Base-by-base conservation (phyloP, 2,888 invertebrate species). In the Arenicola marina region DNA sequence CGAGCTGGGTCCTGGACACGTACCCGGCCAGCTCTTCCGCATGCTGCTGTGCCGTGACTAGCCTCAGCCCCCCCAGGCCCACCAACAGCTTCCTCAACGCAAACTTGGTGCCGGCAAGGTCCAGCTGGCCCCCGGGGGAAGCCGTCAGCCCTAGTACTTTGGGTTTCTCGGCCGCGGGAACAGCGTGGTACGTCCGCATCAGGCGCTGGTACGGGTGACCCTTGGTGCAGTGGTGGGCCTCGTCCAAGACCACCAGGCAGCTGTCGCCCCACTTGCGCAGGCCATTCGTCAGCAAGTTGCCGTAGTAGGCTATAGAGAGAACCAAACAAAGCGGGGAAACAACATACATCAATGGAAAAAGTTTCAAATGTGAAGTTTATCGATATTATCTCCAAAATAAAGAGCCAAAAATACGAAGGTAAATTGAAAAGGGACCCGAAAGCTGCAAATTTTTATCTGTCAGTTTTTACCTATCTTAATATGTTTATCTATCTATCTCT, bases 181-280 rank as follows among this genome's bases (percentile, higher is more conserved):
- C n/a, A 28, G 18, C 26, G 21, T 78, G 77, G 60, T 72, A 68
- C 2, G 53, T 59, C 2, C 62, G 51, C 11, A 79, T 66, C 3
- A 79, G 67, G 4, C 48, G 61, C 43, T 72, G 74, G 66, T 75
- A 80, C 1, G 79, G 78, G 59, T 80, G 80, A 4, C 65, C 67
- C 58, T 77, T 78, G n/a, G 64, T 68, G 63, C 78, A 80, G 63
- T 80, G 80, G 53, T 80, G 80, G 1, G 76, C 77, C 64, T 80
- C 80, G 63, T 80, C 80, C 63, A 80, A 69, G 11, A 78, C 73
- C 53, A 77, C 74, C 38, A 80, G 69, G 31, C 74, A 72, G 61
- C 75, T 73, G 63, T 78, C 75, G 4, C 67, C 59, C 78, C 78
- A 78, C n/a, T 67, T 58, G 21, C 78, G 56, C 4, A 72, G 62